Evolutionary conservation across 2,113 vertebrate genomes (phyloP).

Genomic region (Ctenodactylus gundi): DNA sequence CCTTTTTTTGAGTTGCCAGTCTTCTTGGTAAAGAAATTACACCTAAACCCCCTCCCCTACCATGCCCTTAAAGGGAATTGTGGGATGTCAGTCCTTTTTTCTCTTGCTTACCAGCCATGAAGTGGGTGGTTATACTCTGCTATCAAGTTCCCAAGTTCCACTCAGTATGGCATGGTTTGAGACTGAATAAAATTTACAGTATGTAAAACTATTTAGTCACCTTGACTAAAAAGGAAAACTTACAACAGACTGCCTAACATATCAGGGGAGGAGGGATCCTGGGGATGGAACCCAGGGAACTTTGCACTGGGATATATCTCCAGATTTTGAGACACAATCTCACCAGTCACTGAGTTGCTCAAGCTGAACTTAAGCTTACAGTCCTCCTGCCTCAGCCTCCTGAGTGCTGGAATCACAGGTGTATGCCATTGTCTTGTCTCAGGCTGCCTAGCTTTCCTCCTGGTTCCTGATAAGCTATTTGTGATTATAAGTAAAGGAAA

Average conservation of each 20-base stretch:
- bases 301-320: too few relatives aligned
- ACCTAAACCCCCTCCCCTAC: not conserved
- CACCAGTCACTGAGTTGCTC: too few relatives aligned
- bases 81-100: not conserved
- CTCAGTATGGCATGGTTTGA: not conserved
- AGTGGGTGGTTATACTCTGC: not conserved
- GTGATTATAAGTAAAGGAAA: not conserved
- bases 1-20: not conserved
- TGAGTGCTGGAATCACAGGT: too few relatives aligned
- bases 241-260: not conserved
- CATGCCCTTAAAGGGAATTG: not conserved
- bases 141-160: not conserved
- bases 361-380: too few relatives aligned
- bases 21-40: slow-evolving; percentile 12
- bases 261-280: too few relatives aligned
- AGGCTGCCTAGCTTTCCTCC: not conserved
- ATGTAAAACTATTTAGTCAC: not conserved
- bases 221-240: not conserved
- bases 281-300: too few relatives aligned
- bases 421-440: too few relatives aligned
- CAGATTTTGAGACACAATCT: too few relatives aligned
- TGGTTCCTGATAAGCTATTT: not conserved
- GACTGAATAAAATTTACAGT: not conserved
- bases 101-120: not conserved
- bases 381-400: too few relatives aligned